A percentile compares a stretch with the other conserved stretches of the same genome.
Evolutionary conservation across 1,140 invertebrate species (phyloP).

Genomic region (Drosophila insularis): DNA sequence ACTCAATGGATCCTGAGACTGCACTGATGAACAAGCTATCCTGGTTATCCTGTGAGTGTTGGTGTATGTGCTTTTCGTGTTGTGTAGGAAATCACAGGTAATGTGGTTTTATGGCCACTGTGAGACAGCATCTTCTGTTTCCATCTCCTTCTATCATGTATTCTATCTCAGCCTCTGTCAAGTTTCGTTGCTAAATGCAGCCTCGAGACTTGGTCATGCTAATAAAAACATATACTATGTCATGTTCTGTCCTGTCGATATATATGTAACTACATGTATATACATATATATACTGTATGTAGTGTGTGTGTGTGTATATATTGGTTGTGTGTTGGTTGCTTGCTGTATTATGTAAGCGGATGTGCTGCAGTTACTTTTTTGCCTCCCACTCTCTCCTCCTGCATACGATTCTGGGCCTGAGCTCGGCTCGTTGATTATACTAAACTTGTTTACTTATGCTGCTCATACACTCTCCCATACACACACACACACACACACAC

Average conservation of each 20-base stretch:
- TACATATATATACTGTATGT: background rate
- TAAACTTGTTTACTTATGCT: conserved; percentile 77
- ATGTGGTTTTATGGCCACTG: conserved; percentile 71
- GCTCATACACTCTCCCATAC: conserved; percentile 30
- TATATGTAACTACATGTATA: background rate
- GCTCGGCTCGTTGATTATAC: conserved; percentile 69
- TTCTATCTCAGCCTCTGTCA: background rate
- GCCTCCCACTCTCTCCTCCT: conserved; percentile 5
- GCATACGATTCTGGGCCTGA: conserved; percentile 15
- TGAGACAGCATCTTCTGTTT: conserved; percentile 43
- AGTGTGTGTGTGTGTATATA: conserved; percentile 14
- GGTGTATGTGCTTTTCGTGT: conserved; percentile 17
- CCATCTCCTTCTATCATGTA: background rate
- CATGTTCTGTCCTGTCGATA: conserved; percentile 29
- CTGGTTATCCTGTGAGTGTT: background rate
- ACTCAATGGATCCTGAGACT: conserved; percentile 38
- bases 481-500: conserved; percentile 4
- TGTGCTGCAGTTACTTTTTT: conserved; percentile 66
- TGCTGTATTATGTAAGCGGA: conserved; percentile 68
- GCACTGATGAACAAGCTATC: conserved; percentile 56
- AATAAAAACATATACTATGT: conserved; percentile 75
- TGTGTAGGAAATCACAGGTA: conserved; percentile 67
- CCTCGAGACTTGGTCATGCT: conserved; percentile 48
- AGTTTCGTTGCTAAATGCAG: conserved; percentile 53
- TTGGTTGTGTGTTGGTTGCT: conserved; percentile 20